Percentiles rank a stretch among this genome's conserved stretches.
Evolutionary conservation across 2,113 vertebrate species (phyloP).

Genomic region (Semnornis frantzii): DNA sequence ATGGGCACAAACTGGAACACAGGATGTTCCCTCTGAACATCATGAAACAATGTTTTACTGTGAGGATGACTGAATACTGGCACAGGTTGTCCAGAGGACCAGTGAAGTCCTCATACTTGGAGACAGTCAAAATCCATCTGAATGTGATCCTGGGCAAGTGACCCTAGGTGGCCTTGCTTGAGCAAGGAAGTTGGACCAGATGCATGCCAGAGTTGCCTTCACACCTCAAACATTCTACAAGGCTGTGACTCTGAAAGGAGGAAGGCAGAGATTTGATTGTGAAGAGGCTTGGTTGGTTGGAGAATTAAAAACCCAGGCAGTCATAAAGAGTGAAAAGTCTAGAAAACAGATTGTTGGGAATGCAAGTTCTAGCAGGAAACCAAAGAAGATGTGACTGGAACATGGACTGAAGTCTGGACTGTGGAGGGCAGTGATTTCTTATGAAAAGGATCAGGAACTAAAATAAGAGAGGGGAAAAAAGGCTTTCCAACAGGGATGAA

Average conservation of each 20-base stretch:
- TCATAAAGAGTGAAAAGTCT: neutral
- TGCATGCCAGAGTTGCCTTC: neutral
- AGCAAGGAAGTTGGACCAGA: neutral
- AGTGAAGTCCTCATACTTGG: neutral
- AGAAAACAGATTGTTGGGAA: neutral
- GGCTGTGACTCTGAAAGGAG: neutral
- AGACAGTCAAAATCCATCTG: neutral
- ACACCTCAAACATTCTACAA: neutral
- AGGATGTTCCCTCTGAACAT: neutral
- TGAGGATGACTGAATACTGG: neutral
- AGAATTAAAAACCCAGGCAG: neutral
- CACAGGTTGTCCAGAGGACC: neutral
- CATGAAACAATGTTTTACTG: neutral
- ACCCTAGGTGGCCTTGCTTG: neutral
- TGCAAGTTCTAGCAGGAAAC: neutral
- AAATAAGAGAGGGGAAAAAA: neutral
- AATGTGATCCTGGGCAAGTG: fast-evolving
- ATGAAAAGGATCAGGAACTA: neutral
- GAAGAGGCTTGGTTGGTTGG: neutral
- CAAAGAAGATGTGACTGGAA: neutral
- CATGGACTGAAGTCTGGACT: neutral
- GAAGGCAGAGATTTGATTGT: neutral
- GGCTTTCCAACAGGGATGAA: neutral
- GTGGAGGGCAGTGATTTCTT: neutral
- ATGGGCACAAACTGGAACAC: neutral